These are phyloP conservation scores for Chrysomallon squamiferum DNA, from an alignment of 1,140 invertebrate genomes.

Conservation along the genomic window DNA sequence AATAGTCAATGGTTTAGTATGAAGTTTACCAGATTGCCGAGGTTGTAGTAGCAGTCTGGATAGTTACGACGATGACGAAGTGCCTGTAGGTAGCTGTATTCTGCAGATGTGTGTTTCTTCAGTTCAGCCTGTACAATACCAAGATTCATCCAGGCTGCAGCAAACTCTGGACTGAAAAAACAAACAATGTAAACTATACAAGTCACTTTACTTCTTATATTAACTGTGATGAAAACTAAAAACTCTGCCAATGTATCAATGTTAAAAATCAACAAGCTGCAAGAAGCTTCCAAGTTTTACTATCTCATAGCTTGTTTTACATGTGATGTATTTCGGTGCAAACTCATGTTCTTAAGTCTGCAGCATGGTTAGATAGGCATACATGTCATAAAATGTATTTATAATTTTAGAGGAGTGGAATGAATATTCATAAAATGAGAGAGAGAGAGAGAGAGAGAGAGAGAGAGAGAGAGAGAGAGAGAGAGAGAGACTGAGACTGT, in stretches of 20 bases:
- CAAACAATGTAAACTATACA: not conserved
- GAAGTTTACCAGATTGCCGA: conserved; percentile 83
- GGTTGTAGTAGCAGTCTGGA: conserved; percentile 92
- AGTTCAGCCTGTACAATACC: conserved; percentile 86
- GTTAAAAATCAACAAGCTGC: not conserved
- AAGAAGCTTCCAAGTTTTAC: too few species aligned
- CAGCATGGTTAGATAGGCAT: too few species aligned
- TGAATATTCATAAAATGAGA: too few species aligned
- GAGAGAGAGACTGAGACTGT: too few species aligned
- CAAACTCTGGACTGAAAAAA: conserved; percentile 78
- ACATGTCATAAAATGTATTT: too few species aligned
- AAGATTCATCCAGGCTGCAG: conserved; percentile 97
- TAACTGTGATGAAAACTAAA: not conserved
- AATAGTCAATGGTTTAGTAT: too few species aligned
- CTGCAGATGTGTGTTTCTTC: conserved; percentile 76
- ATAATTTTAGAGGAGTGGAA: not conserved
- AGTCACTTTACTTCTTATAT: not conserved
- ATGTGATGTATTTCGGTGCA: too few species aligned
- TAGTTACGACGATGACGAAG: conserved; percentile 79
- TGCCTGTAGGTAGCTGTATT: conserved; percentile 81
- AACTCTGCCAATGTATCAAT: not conserved
- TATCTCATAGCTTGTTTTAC: too few species aligned
- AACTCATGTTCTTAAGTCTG: too few species aligned
- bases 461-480: too few species aligned
- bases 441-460: too few species aligned